phyloP scores from a whole-genome alignment of 2,797 vertebrate species.

The Heteromormyrus szaboi region DNA sequence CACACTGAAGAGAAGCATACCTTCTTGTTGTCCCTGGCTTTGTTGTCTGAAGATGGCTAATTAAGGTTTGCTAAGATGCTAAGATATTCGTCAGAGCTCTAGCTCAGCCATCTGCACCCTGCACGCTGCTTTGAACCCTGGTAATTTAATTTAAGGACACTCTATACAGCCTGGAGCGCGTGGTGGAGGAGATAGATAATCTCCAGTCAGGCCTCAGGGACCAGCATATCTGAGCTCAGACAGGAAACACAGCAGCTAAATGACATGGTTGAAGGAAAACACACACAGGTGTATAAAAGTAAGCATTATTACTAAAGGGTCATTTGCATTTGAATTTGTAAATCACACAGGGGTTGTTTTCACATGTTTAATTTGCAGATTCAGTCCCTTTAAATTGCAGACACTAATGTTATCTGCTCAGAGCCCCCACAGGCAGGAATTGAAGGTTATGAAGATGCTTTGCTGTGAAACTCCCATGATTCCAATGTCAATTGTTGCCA shows the following conservation, averaged over 20 bases:
- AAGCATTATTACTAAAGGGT: background rate
- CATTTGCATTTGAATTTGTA: background rate
- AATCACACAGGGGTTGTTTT: background rate
- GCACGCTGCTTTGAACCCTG: background rate
- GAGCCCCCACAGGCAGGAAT: background rate
- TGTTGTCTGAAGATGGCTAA: background rate
- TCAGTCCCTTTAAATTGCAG: background rate
- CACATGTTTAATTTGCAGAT: background rate
- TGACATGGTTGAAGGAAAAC: background rate
- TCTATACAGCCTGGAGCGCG: background rate
- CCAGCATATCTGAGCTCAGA: background rate
- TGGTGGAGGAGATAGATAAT: background rate
- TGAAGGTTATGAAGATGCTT: background rate
- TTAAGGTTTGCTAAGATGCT: background rate
- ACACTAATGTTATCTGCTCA: background rate
- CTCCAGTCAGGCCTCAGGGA: background rate
- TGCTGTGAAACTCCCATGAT: background rate
- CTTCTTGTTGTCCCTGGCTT: background rate
- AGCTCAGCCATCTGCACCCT: background rate
- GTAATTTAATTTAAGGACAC: background rate
- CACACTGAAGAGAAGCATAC: background rate
- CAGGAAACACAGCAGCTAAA: background rate
- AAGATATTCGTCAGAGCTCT: background rate
- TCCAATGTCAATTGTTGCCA: background rate
- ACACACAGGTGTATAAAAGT: background rate